phyloP scores from a whole-genome alignment of 1,140 invertebrate species.

The Bombus superbus region DNA sequence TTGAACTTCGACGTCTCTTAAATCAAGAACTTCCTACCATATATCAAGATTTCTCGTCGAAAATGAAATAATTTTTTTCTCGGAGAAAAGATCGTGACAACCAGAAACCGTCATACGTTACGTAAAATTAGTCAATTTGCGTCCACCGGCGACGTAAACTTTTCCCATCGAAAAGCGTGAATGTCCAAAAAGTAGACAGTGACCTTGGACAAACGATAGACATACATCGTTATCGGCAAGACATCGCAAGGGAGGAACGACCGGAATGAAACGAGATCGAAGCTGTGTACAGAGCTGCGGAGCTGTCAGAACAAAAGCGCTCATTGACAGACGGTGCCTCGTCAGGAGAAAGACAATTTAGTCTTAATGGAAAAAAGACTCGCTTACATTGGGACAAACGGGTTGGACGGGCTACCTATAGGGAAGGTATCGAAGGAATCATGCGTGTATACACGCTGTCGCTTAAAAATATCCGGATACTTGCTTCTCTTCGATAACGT shows the following conservation, averaged over 20 bases:
- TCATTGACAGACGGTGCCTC: conserved; percentile 24
- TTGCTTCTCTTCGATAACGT: neutral
- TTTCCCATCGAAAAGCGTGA: neutral
- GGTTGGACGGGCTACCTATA: conserved; percentile 13
- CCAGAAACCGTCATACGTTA: too few species aligned
- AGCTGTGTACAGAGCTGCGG: neutral
- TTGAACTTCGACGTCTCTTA: too few species aligned
- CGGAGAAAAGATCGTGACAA: too few species aligned
- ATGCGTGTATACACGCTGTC: neutral
- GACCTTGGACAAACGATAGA: neutral
- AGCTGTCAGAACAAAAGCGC: conserved; percentile 30
- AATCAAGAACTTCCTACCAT: too few species aligned
- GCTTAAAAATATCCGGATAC: neutral
- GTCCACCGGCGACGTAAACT: neutral
- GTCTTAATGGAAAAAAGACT: conserved; percentile 23
- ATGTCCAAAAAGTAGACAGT: neutral
- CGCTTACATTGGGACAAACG: conserved; percentile 46
- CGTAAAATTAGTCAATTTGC: neutral
- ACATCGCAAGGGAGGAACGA: conserved; percentile 5
- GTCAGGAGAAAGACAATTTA: conserved; percentile 35
- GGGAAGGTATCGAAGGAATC: neutral
- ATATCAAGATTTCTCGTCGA: too few species aligned
- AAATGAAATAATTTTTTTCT: too few species aligned
- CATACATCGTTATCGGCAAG: neutral
- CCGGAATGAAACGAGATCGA: neutral